phyloP scores from a whole-genome alignment of 2,888 invertebrate genomes.

The Drosophila buzzatii region DNA sequence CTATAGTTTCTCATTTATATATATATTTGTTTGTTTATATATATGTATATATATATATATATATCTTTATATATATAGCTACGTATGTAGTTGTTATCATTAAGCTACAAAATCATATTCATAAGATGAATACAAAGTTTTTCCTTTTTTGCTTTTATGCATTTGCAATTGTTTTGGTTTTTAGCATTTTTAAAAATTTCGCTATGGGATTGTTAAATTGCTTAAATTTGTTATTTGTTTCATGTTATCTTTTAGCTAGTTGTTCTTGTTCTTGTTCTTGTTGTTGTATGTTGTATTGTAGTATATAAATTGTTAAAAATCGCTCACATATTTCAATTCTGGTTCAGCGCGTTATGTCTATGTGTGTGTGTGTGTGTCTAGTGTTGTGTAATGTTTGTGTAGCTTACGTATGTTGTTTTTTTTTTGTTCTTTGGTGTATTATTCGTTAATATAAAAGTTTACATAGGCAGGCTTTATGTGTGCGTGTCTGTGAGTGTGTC shows the following conservation, averaged over 20 bases:
- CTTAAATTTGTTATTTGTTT: constrained; percentile 47
- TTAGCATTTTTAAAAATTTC: constrained; percentile 73
- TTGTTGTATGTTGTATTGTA: constrained; percentile 40
- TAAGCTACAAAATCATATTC: constrained; percentile 78
- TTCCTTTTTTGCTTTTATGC: constrained; percentile 41
- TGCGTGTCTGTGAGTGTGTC: constrained; percentile 24
- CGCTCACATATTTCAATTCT: constrained; percentile 67
- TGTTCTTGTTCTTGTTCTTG: constrained; percentile 26
- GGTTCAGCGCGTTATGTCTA: constrained; percentile 56
- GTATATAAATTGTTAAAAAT: constrained; percentile 75
- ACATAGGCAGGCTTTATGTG: constrained; percentile 69
- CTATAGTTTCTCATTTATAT: constrained; percentile 58
- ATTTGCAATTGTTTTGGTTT: constrained; percentile 52
- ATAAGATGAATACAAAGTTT: constrained; percentile 68
- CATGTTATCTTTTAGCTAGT: constrained; percentile 63
- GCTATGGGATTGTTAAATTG: constrained; percentile 80
- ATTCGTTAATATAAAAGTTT: constrained; percentile 66
- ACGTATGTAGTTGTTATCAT: constrained; percentile 70
- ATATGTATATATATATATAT: constrained; percentile 25
- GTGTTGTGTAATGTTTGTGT: constrained; percentile 29
- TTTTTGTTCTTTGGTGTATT: constrained; percentile 60
- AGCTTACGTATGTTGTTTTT: constrained; percentile 62
- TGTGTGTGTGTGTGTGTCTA: constrained; percentile 22
- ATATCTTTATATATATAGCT: constrained; percentile 58
- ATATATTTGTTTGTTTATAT: constrained; percentile 41